Conservation (phyloP, 1,140 invertebrate genomes). For the Brachionus calyciflorus region DNA sequence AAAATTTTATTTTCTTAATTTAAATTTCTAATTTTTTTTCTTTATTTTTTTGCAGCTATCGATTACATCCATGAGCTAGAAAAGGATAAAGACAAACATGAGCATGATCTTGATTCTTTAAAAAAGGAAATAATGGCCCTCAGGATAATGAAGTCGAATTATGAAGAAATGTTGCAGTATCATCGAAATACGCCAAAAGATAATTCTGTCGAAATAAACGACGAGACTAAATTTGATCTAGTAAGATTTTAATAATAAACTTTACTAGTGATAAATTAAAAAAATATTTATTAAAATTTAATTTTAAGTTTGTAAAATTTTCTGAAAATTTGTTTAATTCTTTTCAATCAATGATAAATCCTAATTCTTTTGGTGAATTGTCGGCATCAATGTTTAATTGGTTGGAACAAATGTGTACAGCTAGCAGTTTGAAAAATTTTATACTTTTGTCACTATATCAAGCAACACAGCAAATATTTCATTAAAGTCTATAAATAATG, state of each 20-base stretch:
- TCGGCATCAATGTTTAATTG: slow-evolving; percentile 44
- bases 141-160: slow-evolving; percentile 37
- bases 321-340: slow-evolving; percentile 45
- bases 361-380: slow-evolving; percentile 34
- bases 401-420: slow-evolving; percentile 32
- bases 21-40: background rate
- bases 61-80: slow-evolving; percentile 41
- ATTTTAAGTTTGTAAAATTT: slow-evolving; percentile 39
- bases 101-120: slow-evolving; percentile 18
- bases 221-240: slow-evolving; percentile 35
- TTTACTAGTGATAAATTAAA: background rate
- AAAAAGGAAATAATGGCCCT: slow-evolving; percentile 44
- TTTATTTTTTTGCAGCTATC: slow-evolving; percentile 45
- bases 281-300: background rate
- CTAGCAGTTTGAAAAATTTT: slow-evolving; percentile 43
- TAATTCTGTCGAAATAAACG: slow-evolving; percentile 40
- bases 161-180: slow-evolving; percentile 43
- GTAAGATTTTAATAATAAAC: background rate
- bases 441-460: slow-evolving; percentile 38
- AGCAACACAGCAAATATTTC: slow-evolving; percentile 28
- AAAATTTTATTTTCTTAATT: background rate
- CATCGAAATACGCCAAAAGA: slow-evolving; percentile 39
- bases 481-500: too few relatives aligned
- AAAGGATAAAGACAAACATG: slow-evolving; percentile 45
- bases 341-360: slow-evolving; percentile 35